A percentile compares a stretch with the other conserved stretches of the same genome.
Conservation (phyloP, 2,888 invertebrate species). For the Cryptosula pallasiana region DNA sequence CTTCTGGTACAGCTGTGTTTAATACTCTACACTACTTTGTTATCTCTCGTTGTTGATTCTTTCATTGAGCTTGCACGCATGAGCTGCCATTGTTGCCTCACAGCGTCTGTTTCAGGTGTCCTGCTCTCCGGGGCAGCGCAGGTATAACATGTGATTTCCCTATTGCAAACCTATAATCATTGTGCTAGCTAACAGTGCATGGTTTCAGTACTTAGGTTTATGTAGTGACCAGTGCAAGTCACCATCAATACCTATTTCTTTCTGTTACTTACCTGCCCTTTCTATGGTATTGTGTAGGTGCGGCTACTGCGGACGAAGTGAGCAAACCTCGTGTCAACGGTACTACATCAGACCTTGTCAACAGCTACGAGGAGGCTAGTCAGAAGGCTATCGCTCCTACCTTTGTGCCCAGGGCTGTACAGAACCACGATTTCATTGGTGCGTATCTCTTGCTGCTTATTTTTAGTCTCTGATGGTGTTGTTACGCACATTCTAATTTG, state of each 20-base stretch:
- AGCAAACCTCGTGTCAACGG: not conserved
- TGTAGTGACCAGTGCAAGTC: not conserved
- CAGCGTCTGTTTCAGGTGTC: slow-evolving; percentile 12
- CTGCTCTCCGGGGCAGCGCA: not conserved
- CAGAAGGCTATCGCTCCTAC: not conserved
- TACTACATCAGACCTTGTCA: not conserved
- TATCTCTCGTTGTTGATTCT: slow-evolving; percentile 7
- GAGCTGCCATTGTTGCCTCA: slow-evolving; percentile 23
- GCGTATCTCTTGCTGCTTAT: too few species aligned
- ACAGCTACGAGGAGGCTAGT: slow-evolving; percentile 2
- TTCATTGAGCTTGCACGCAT: slow-evolving; percentile 20
- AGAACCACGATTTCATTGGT: slow-evolving; percentile 12
- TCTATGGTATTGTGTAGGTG: not conserved
- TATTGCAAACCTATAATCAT: slow-evolving; percentile 7
- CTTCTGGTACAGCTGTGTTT: slow-evolving; percentile 12
- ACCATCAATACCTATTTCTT: too few species aligned
- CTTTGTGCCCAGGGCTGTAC: not conserved
- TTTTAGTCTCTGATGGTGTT: too few species aligned
- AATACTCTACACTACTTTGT: not conserved
- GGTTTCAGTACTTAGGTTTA: not conserved
- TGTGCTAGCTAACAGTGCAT: slow-evolving; percentile 19
- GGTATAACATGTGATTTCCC: slow-evolving; percentile 9
- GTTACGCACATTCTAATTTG: too few species aligned
- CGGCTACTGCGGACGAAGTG: not conserved
- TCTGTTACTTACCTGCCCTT: not conserved